Conservation (phyloP, 2,797 vertebrate genomes). For the Pseudomugil gertrudae region DNA sequence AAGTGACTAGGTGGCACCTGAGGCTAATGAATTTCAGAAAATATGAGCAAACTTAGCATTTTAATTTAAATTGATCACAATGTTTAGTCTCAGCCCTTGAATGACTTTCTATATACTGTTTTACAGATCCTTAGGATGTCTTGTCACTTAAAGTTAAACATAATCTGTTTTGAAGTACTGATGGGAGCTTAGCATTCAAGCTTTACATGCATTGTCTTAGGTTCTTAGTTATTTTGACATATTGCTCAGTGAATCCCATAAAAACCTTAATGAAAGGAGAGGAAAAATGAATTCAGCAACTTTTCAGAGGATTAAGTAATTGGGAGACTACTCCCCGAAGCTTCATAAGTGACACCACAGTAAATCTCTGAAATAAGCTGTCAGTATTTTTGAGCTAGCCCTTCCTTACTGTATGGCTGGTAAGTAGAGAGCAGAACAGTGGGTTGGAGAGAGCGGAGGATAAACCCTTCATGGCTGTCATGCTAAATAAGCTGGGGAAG, state of each 20-base stretch:
- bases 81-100: background rate
- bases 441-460: slow-evolving; percentile 19
- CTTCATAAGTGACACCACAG: slow-evolving; percentile 64
- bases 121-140: background rate
- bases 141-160: background rate
- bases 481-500: slow-evolving; percentile 48
- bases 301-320: slow-evolving; percentile 38
- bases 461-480: slow-evolving; percentile 58
- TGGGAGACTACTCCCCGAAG: slow-evolving; percentile 25
- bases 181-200: background rate
- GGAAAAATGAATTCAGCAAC: slow-evolving; percentile 26
- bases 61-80: background rate
- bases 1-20: background rate
- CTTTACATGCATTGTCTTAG: background rate
- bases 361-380: slow-evolving; percentile 78
- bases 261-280: slow-evolving; percentile 30
- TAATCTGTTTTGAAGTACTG: background rate
- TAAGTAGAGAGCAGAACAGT: slow-evolving; percentile 39
- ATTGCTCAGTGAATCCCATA: background rate
- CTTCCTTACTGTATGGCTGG: slow-evolving; percentile 46
- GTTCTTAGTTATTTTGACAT: background rate
- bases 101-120: background rate
- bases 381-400: slow-evolving; percentile 57
- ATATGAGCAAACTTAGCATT: background rate
- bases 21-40: background rate